Conservation (phyloP, 2,797 vertebrate species). For the Cyclopterus lumpus region DNA sequence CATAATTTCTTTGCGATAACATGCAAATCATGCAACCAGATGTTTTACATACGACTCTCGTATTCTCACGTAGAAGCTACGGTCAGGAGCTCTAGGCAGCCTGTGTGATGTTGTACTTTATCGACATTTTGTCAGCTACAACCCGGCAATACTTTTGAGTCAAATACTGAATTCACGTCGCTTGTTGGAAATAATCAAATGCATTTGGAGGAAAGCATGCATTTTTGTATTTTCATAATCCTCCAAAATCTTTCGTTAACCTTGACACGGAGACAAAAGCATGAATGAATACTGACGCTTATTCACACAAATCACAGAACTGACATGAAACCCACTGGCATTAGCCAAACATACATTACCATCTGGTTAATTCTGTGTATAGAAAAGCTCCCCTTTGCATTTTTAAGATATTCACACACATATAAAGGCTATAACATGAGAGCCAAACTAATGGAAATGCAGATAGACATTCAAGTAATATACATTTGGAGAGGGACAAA, state of each 20-base stretch:
- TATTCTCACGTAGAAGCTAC: background rate
- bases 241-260: too few species aligned
- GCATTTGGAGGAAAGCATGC: background rate
- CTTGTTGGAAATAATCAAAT: background rate
- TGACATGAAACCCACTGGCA: background rate
- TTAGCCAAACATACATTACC: background rate
- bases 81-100: background rate
- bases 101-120: background rate
- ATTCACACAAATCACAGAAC: background rate
- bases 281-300: background rate
- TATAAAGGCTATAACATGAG: too few species aligned
- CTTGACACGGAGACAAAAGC: background rate
- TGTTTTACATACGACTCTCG: background rate
- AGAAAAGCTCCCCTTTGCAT: background rate
- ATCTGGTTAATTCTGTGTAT: background rate
- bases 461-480: background rate
- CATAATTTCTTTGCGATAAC: background rate
- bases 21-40: background rate
- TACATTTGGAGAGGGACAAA: background rate
- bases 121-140: background rate
- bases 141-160: background rate
- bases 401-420: background rate
- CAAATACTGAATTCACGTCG: background rate
- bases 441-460: background rate
- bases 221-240: background rate